These are phyloP conservation scores for Zosterops hypoxanthus DNA, from an alignment of 2,113 vertebrate species.

Conservation along the genomic window DNA sequence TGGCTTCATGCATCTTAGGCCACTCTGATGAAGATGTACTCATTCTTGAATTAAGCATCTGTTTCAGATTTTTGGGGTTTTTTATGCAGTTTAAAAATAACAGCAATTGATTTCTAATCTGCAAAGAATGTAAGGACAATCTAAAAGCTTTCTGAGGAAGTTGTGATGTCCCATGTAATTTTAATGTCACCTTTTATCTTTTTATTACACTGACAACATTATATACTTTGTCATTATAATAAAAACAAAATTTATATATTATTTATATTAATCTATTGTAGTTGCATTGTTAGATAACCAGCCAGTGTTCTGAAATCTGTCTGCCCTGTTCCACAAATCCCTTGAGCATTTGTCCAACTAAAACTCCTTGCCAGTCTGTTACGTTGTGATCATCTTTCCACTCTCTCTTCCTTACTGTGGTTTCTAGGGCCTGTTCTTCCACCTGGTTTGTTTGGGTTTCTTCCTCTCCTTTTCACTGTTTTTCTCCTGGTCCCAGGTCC, in stretches of 20 bases:
- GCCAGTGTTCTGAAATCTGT: background rate
- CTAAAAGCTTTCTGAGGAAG: background rate
- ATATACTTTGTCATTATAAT: background rate
- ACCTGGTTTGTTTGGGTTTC: background rate
- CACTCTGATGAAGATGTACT: background rate
- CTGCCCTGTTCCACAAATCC: rapidly evolving
- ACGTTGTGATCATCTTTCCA: background rate
- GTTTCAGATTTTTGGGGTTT: background rate
- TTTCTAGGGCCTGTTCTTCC: background rate
- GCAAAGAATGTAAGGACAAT: background rate
- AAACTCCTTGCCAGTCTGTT: background rate
- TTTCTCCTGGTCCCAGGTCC: background rate
- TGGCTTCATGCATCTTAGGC: background rate
- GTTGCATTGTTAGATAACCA: background rate
- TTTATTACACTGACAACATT: background rate
- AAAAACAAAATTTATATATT: background rate
- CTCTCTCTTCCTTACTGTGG: background rate
- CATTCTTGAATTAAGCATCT: background rate
- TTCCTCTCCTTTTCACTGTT: background rate
- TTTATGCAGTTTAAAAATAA: background rate
- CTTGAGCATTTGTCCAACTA: background rate
- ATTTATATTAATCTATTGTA: background rate
- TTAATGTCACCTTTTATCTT: background rate
- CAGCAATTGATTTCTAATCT: background rate
- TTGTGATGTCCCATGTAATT: background rate